A percentile compares a stretch with the other conserved stretches of the same genome.
phyloP scores from a whole-genome alignment of 37 sponge, comb jelly and placozoan species.

The Theonella swinhoei region DNA sequence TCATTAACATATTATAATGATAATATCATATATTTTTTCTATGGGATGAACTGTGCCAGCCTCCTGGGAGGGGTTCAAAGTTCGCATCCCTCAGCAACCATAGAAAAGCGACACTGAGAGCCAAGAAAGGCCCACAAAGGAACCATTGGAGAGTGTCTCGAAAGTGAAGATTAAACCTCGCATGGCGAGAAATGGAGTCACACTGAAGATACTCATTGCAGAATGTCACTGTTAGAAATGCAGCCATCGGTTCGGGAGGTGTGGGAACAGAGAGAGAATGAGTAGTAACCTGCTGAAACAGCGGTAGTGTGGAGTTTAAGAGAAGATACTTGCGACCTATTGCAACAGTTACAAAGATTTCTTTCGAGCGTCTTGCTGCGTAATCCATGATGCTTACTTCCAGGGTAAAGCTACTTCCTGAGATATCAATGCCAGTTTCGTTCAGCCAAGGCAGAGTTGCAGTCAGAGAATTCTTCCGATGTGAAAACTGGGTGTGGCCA shows the following conservation, averaged over 20 bases:
- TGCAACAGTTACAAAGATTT: background rate
- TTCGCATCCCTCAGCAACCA: constrained; percentile 64
- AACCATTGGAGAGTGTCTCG: constrained; percentile 73
- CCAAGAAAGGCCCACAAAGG: constrained; percentile 67
- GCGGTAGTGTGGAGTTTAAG: background rate
- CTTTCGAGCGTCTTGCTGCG: background rate
- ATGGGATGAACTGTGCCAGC: too few species aligned
- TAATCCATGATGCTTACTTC: constrained; percentile 13
- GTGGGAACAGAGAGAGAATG: constrained; percentile 16
- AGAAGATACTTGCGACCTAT: constrained; percentile 42
- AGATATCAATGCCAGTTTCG: constrained; percentile 17
- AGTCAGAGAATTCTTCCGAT: constrained; percentile 46
- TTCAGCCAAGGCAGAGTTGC: constrained; percentile 1
- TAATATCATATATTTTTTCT: too few species aligned
- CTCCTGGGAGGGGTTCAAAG: too few species aligned
- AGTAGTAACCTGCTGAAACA: background rate
- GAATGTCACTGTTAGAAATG: constrained; percentile 25
- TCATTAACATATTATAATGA: too few species aligned
- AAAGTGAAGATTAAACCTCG: constrained; percentile 69
- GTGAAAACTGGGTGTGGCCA: constrained; percentile 45
- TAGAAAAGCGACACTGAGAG: constrained; percentile 36
- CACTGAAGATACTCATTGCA: constrained; percentile 55
- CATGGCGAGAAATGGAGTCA: background rate
- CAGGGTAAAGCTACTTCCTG: constrained; percentile 40
- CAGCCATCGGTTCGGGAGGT: constrained; percentile 44